Conservation (phyloP, 2,888 invertebrate genomes). For the Caenorhabditis sp. region DNA sequence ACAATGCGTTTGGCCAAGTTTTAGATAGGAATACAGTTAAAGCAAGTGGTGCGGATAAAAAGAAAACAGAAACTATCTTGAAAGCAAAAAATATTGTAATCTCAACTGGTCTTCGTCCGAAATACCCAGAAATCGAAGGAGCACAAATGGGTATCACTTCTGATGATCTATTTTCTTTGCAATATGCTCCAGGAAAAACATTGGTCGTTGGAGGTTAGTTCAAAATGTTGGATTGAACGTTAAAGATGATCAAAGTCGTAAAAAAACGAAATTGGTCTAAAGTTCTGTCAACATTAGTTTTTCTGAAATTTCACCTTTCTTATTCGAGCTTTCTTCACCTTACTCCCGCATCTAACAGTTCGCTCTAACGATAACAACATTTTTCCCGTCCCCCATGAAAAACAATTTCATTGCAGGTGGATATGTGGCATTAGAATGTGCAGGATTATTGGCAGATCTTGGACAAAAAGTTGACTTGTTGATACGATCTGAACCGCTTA, state of each 20-base stretch:
- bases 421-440: constrained; percentile 77
- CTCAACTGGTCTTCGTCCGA: constrained; percentile 75
- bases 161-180: constrained; percentile 76
- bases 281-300: too few species aligned
- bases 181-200: constrained; percentile 73
- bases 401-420: too few species aligned
- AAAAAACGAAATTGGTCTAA: too few species aligned
- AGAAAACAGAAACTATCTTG: constrained; percentile 48
- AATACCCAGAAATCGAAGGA: constrained; percentile 74
- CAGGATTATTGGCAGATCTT: constrained; percentile 75
- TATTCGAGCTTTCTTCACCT: too few species aligned
- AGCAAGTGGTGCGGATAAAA: constrained; percentile 65
- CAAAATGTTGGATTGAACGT: too few species aligned
- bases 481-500: constrained; percentile 75
- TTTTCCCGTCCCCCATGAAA: too few species aligned
- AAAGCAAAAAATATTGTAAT: constrained; percentile 73
- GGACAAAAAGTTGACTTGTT: constrained; percentile 73
- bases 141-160: constrained; percentile 74
- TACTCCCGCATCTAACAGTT: too few species aligned
- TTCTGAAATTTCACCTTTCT: too few species aligned
- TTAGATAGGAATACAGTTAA: constrained; percentile 72
- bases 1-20: constrained; percentile 74
- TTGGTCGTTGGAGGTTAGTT: constrained; percentile 71
- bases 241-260: too few species aligned
- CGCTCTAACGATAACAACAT: too few species aligned